A percentile compares a stretch with the other conserved stretches of the same genome.
Conservation (phyloP, 2,113 vertebrate genomes). For the Salvelinus alpinus region DNA sequence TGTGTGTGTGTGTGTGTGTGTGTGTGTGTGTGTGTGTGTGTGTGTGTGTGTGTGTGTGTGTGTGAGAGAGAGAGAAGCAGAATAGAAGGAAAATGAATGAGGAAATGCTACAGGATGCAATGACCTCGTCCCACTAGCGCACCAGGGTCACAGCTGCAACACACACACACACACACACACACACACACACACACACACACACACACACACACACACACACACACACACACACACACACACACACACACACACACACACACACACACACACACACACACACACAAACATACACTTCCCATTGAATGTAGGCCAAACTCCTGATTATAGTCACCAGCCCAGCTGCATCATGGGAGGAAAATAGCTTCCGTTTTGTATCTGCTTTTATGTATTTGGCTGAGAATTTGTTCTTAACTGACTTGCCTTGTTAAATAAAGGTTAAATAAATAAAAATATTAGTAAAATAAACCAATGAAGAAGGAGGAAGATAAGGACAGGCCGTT, state of each 20-base stretch:
- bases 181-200: no score
- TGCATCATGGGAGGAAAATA: not conserved
- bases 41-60: no score
- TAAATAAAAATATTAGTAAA: no score
- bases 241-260: not conserved
- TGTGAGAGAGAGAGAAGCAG: not conserved
- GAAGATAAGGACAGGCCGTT: not conserved
- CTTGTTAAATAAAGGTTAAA: no score
- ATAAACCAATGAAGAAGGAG: not conserved
- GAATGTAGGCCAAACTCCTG: not conserved
- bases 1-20: not conserved
- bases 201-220: no score
- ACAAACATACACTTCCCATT: not conserved
- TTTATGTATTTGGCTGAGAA: not conserved
- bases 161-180: no score
- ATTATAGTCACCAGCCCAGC: conserved; percentile 4
- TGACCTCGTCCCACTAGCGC: not conserved
- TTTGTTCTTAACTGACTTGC: no score
- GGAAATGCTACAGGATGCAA: conserved; percentile 1
- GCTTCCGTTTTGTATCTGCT: not conserved
- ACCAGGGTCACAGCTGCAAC: conserved; percentile 6
- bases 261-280: not conserved
- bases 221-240: no score
- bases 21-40: no score
- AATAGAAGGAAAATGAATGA: not conserved